Base-by-base conservation (phyloP, 1,140 invertebrate genomes). In the Diprion similis region DNA sequence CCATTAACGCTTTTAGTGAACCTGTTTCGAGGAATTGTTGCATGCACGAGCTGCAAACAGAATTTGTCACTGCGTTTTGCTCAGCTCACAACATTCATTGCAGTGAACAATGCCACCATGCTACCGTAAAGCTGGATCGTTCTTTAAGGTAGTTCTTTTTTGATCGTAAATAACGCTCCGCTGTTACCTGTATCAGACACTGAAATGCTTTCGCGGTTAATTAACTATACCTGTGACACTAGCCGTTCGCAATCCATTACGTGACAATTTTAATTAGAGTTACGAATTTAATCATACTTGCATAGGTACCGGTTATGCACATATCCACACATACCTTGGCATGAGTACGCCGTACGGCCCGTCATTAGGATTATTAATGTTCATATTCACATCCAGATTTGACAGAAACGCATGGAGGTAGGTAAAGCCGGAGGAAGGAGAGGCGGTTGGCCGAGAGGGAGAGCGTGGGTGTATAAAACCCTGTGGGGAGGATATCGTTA, bases 291-390 rank as follows among this genome's bases (percentile, higher is more conserved):
- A 59, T 59, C 11, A 59, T 59, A 59, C 51, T 59, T 59, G 51
- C 51, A 59, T 59, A 59, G 51, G 51, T 4, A 59, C n/a, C 6
- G 51, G 51, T 59, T 1, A 37, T 37, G 24, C 6, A 6, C 24
- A 37, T 6, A 37, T 37, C 24, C 24, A 0, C 24, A 37, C 6
- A 37, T 6, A 37, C 24, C 51, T 13, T 37, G n/a, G n/a, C 9
- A 59, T 17, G 51, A 59, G 51, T 59, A 15, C n/a, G 9, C n/a
- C 51, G 51, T 13, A 59, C 9, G 51, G 51, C 51, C 51, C n/a
- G 51, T 59, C 51, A 59, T 59, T 59, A 59, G 51, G 51, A 59
- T 59, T 59, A 59, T 59, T 59, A 59, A 59, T 59, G 51, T 17
- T 15, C 51, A 37, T 37, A 37, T 37, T 37, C 24, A 37, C 24